Base-by-base conservation (phyloP, 1,140 invertebrate species). In the Delia radicum region DNA sequence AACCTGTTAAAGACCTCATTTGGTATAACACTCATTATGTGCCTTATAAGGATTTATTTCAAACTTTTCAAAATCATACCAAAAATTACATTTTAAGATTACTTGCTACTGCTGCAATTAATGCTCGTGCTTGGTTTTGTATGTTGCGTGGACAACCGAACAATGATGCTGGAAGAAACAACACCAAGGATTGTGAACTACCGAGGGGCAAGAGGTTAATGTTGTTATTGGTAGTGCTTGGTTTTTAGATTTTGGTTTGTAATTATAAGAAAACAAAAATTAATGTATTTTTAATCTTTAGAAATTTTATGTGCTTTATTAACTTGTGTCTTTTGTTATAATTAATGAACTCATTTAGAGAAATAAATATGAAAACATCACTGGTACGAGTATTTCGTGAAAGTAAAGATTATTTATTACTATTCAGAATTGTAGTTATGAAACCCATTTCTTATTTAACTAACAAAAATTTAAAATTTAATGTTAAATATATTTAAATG, bases 1-100 rank as follows among this genome's bases (percentile, higher is more conserved):
- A 82, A 82, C 65, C 77, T 85, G 78, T 77, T 85, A 65, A 85
- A 85, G 82, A 80, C 83, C 76, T 81, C 83, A 77, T 81, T 85
- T 77, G 83, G 83, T 77, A 72, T 85, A 76, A 81, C 83, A 79
- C 79, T 85, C 81, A 85, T 85, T 83, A 83, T 83, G 80, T 85
- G 82, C 80, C 81, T 85, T 75, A 76, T 85, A 76, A 82, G 79
- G 77, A 76, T 83, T 81, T 85, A 85, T 82, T 79, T 85, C 33
- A 78, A 79, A 75, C 74, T 83, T 79, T 82, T 83, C 77, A 81
- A 82, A 78, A 79, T 82, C 76, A 83, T 85, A 78, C 83, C 83
- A 78, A 81, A 80, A 74, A 77, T 75, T 72, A 28, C 73, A 42
- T 27, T 76, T 46, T 76, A 76, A 73, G 62, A 65, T 27, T 21